Percentiles rank a stretch among this genome's conserved stretches.
These are phyloP conservation scores for Leptinotarsa tumamoca DNA, from an alignment of 2,888 invertebrate species.

Conservation along the genomic window DNA sequence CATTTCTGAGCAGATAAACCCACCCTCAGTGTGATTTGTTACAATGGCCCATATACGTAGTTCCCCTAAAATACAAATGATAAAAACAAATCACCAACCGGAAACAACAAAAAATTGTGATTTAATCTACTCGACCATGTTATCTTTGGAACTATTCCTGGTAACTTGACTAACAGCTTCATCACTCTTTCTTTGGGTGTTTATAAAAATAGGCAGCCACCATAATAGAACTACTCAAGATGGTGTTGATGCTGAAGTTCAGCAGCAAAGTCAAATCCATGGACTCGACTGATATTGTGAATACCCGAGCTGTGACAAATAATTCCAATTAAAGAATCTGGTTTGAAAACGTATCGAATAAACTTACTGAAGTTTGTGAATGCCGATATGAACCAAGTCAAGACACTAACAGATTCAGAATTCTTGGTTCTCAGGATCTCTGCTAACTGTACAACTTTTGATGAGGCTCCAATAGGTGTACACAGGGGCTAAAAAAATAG, in stretches of 20 bases:
- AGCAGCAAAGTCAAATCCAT: constrained; percentile 77
- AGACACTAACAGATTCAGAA: constrained; percentile 81
- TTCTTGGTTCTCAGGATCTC: constrained; percentile 79
- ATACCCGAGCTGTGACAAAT: constrained; percentile 78
- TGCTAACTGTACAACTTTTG: constrained; percentile 82
- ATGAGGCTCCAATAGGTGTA: constrained; percentile 85
- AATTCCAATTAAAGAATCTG: constrained; percentile 23
- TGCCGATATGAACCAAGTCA: constrained; percentile 86
- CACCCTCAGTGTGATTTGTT: no score
- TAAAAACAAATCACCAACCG: not conserved
- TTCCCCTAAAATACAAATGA: not conserved
- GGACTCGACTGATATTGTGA: constrained; percentile 84
- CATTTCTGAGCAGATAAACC: no score
- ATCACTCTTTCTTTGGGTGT: constrained; percentile 54
- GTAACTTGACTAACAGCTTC: not conserved
- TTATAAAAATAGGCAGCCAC: constrained; percentile 77
- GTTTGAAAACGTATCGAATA: not conserved
- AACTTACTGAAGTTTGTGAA: constrained; percentile 84
- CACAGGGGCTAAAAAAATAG: constrained; percentile 74
- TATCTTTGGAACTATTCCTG: not conserved
- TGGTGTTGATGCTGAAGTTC: constrained; percentile 80
- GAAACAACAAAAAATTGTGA: not conserved
- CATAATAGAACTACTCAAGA: constrained; percentile 79
- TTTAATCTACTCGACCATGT: not conserved
- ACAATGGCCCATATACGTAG: not conserved